These are phyloP conservation scores for Mimumesa dahlbomi DNA, from an alignment of 2,888 invertebrate species.

Conservation along the genomic window DNA sequence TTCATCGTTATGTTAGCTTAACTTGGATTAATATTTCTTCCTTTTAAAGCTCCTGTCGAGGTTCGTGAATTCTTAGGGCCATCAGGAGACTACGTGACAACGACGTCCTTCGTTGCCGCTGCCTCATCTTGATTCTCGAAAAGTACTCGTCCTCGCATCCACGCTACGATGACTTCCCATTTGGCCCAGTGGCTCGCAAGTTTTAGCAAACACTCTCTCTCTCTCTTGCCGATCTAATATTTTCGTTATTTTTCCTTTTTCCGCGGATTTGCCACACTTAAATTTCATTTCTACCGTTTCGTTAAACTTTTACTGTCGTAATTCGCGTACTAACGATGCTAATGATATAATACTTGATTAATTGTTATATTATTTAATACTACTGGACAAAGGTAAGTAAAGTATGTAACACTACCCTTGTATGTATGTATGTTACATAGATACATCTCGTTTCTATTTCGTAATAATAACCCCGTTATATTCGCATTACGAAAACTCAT, in stretches of 20 bases:
- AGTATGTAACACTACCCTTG: too few relatives aligned
- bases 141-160: constrained; percentile 36
- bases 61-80: constrained; percentile 38
- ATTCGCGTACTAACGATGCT: too few relatives aligned
- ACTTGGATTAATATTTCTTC: constrained; percentile 64
- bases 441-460: constrained; percentile 1
- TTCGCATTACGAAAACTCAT: constrained; percentile 14
- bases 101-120: constrained; percentile 35
- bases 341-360: too few relatives aligned
- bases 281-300: too few relatives aligned
- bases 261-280: too few relatives aligned
- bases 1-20: constrained; percentile 60
- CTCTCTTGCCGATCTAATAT: constrained; percentile 22
- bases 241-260: constrained; percentile 7
- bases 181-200: constrained; percentile 22
- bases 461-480: neutral
- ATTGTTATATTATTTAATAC: too few relatives aligned
- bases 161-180: constrained; percentile 19
- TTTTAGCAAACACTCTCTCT: constrained; percentile 1
- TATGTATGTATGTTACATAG: too few relatives aligned
- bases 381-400: too few relatives aligned
- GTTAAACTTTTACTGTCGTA: too few relatives aligned
- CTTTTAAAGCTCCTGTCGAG: constrained; percentile 50
- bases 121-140: constrained; percentile 35
- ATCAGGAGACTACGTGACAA: constrained; percentile 47